Evolutionary conservation across 2,113 vertebrate species (phyloP), one percentile per base, ranked within the genome.

Genomic region (Rhizomys pruinosus): DNA sequence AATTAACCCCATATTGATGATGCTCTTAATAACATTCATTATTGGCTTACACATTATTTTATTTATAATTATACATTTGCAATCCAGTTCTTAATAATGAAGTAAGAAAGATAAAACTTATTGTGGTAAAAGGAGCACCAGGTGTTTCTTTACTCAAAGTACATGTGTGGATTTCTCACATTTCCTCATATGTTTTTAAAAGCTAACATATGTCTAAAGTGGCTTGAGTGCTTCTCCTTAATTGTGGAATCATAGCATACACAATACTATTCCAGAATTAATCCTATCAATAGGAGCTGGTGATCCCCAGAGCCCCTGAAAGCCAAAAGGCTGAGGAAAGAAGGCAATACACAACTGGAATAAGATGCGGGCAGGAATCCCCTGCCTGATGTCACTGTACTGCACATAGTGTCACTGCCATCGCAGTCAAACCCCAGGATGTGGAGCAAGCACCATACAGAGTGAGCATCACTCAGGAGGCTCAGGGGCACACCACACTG

Each of bases 101-200:
- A 82, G 64, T 55, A 80, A 69, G 16, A 42, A 44, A 7, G n/a
- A 22, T 15, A 47, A 63, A 64, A 59, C 0, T 13, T 5, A 25
- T 23, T 0, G 0, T n/a, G 3, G 10, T 29, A 15, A 15, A 52
- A 64, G 12, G 44, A 6, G 16, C 4, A 7, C 8, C 59, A 12
- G 73, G 47, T 34, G 29, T 64, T 64, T 64, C 63, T 64, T 34
- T 63, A 34, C 63, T 52, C n/a, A 66, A 23, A 39, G 27, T 39
- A 2, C 55, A 59, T 11, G n/a, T 23, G 15, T 52, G 47, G 11
- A 52, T 52, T 52, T 57, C 47, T 59, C 81, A 52, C 16, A 61
- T 57, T 64, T 77, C n/a, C 77, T 55, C 11, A n/a, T 4, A 0
- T 19, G 34, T 63, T n/a, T 66, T 42, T 69, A 8, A 59, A 68